Percentiles rank a stretch among this genome's conserved stretches.
Evolutionary conservation across 2,888 invertebrate species (phyloP).

Genomic region (Eupsilia transversa): DNA sequence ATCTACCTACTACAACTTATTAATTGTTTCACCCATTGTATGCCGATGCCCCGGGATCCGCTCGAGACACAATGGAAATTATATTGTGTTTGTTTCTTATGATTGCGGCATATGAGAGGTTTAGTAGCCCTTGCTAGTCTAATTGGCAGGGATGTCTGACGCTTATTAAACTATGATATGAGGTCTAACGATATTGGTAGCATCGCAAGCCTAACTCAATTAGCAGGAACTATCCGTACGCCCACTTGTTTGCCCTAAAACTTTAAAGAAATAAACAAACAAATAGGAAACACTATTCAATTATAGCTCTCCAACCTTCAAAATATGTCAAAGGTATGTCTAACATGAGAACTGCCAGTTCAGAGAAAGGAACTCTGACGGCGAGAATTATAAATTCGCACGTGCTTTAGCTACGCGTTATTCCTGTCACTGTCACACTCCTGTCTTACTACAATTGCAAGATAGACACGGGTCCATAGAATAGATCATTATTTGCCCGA

Average conservation of each 20-base stretch:
- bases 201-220: neutral
- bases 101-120: neutral
- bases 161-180: neutral
- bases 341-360: neutral
- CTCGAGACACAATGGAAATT: neutral
- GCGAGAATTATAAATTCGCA: neutral
- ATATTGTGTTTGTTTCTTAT: conserved; percentile 4
- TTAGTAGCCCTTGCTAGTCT: neutral
- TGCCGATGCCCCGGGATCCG: neutral
- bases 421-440: neutral
- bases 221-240: neutral
- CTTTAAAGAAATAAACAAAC: neutral
- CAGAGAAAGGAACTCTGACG: neutral
- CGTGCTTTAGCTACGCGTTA: neutral
- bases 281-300: neutral
- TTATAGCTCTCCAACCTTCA: neutral
- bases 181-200: neutral
- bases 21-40: neutral
- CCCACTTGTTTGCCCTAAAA: neutral
- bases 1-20: neutral
- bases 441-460: neutral
- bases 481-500: too few relatives aligned
- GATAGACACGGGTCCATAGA: neutral
- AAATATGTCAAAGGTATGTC: neutral
- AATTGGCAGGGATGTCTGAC: neutral